A percentile compares a stretch with the other conserved stretches of the same genome.
These are phyloP conservation scores for Melanaphis sacchari DNA, from an alignment of 1,140 invertebrate species.

Conservation along the genomic window DNA sequence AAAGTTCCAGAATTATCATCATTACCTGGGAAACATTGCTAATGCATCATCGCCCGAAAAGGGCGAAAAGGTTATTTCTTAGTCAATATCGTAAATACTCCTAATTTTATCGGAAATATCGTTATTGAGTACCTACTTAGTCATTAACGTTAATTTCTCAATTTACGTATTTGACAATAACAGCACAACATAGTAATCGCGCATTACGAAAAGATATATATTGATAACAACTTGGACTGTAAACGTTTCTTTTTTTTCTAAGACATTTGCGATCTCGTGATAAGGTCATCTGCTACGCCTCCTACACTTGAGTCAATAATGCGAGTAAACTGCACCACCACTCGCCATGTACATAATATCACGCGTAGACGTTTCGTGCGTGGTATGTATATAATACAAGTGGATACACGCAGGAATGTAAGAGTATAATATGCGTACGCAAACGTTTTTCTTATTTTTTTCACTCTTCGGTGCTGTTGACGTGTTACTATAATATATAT, in stretches of 20 bases:
- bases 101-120: no score
- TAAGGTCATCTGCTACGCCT: neutral
- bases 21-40: no score
- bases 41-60: no score
- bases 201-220: neutral
- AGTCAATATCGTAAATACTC: no score
- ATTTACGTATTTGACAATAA: no score
- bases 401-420: neutral
- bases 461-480: neutral
- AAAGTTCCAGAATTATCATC: no score
- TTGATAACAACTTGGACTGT: neutral
- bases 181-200: no score
- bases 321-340: neutral
- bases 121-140: no score
- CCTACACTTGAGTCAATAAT: neutral
- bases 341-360: neutral
- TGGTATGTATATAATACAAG: neutral
- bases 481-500: slow-evolving; percentile 9
- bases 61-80: no score
- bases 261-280: neutral
- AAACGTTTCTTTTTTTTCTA: neutral
- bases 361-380: neutral
- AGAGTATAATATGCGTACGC: neutral
- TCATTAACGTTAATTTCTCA: no score
- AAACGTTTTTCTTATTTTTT: neutral